Evolutionary conservation across 1,140 invertebrate genomes (phyloP).

Genomic region (Zaprionus lachaisei): DNA sequence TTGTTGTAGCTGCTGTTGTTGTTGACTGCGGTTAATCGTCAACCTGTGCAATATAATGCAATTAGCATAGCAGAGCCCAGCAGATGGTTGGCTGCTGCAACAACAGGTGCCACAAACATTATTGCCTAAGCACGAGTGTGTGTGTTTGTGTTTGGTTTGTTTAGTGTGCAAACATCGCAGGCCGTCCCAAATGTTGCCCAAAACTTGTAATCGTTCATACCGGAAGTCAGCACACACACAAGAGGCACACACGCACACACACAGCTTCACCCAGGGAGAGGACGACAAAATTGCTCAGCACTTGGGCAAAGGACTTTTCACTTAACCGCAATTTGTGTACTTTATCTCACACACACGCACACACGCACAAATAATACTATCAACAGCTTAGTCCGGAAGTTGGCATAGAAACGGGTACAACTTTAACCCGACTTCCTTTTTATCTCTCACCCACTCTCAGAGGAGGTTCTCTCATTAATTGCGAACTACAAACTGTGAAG

Average conservation of each 20-base stretch:
- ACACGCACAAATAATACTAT: slow-evolving; percentile 38
- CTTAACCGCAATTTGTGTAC: slow-evolving; percentile 55
- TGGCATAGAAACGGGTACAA: neutral
- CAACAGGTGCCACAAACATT: slow-evolving; percentile 55
- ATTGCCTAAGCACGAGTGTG: slow-evolving; percentile 38
- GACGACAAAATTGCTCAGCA: slow-evolving; percentile 14
- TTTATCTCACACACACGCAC: slow-evolving; percentile 46
- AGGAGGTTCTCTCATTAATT: slow-evolving; percentile 21
- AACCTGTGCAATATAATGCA: slow-evolving; percentile 59
- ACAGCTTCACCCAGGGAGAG: neutral
- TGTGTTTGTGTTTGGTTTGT: slow-evolving; percentile 9
- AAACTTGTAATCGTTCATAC: slow-evolving; percentile 44
- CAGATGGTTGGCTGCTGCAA: slow-evolving; percentile 27
- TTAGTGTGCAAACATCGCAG: slow-evolving; percentile 3
- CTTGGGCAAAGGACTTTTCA: slow-evolving; percentile 45
- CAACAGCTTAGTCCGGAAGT: slow-evolving; percentile 26
- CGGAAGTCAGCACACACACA: slow-evolving; percentile 30
- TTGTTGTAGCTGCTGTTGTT: slow-evolving; percentile 28
- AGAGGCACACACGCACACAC: slow-evolving; percentile 21
- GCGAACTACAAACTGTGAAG: slow-evolving; percentile 27
- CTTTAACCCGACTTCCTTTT: neutral
- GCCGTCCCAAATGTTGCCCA: slow-evolving; percentile 46
- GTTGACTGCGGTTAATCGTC: slow-evolving; percentile 51
- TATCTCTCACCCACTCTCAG: neutral
- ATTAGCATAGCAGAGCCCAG: slow-evolving; percentile 59